Percentiles rank a stretch among this genome's conserved stretches.
Evolutionary conservation across 2,888 invertebrate species (phyloP).

Genomic region (Aphidoletes aphidimyza): DNA sequence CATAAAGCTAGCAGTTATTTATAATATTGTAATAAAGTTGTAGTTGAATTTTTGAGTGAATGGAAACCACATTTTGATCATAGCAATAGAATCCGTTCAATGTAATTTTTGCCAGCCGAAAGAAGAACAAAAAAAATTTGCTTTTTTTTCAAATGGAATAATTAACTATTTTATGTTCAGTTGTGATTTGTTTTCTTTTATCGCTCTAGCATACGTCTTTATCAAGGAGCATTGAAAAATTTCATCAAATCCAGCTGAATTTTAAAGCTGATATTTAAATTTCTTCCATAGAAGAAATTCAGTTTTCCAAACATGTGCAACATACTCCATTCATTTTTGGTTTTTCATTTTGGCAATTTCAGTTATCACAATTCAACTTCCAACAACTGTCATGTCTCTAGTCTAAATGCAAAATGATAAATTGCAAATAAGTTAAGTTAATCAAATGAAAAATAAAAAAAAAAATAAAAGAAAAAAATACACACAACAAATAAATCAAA

Average conservation of each 20-base stretch:
- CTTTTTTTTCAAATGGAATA: too few species aligned
- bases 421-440: not conserved
- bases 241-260: too few species aligned
- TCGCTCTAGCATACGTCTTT: too few species aligned
- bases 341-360: not conserved
- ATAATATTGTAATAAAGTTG: not conserved
- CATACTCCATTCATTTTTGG: not conserved
- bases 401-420: slow-evolving; percentile 47
- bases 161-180: too few species aligned
- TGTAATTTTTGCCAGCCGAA: too few species aligned
- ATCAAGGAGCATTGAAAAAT: too few species aligned
- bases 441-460: not conserved
- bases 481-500: not conserved
- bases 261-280: too few species aligned
- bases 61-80: not conserved
- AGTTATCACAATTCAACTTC: not conserved
- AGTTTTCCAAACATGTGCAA: too few species aligned
- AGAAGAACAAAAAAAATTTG: too few species aligned
- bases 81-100: not conserved
- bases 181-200: too few species aligned
- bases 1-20: too few species aligned
- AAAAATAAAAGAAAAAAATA: not conserved
- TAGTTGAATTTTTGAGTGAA: not conserved
- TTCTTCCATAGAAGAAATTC: too few species aligned
- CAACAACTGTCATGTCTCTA: slow-evolving; percentile 1